Percentiles rank a stretch among this genome's conserved stretches.
Evolutionary conservation across 1,140 invertebrate genomes (phyloP).

Genomic region (Microplitis demolitor): DNA sequence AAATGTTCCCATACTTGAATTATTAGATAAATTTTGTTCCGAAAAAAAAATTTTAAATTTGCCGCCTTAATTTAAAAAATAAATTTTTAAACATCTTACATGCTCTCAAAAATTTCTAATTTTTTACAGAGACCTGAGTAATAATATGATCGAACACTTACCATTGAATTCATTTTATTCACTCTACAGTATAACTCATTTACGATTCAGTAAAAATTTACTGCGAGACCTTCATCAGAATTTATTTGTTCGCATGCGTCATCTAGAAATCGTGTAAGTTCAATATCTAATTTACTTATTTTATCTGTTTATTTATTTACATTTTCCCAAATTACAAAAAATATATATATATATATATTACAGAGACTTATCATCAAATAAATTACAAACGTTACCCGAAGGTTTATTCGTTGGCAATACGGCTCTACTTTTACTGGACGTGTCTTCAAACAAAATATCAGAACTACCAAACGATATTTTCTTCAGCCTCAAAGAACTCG

Average conservation of each 20-base stretch:
- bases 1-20: too few relatives aligned
- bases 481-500: constrained; percentile 51
- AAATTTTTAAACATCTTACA: neutral
- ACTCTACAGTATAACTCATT: constrained; percentile 71
- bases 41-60: too few relatives aligned
- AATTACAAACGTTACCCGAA: constrained; percentile 65
- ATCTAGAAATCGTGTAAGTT: constrained; percentile 68
- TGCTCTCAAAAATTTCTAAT: constrained; percentile 29
- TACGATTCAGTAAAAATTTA: constrained; percentile 77
- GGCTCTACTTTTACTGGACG: constrained; percentile 55
- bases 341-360: constrained; percentile 3
- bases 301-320: neutral
- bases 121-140: constrained; percentile 70
- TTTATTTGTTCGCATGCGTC: constrained; percentile 69
- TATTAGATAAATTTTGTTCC: too few relatives aligned
- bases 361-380: constrained; percentile 76
- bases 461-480: constrained; percentile 53
- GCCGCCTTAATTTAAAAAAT: too few relatives aligned
- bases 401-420: constrained; percentile 53
- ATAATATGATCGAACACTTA: constrained; percentile 78
- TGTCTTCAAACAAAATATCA: constrained; percentile 59
- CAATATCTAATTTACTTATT: neutral
- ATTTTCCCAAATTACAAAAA: constrained; percentile 1
- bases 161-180: constrained; percentile 75
- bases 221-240: constrained; percentile 71